Evolutionary conservation across 2,888 invertebrate genomes (phyloP), one percentile per base, ranked within the genome.

Genomic region (Caenorhabditis sulstoni): DNA sequence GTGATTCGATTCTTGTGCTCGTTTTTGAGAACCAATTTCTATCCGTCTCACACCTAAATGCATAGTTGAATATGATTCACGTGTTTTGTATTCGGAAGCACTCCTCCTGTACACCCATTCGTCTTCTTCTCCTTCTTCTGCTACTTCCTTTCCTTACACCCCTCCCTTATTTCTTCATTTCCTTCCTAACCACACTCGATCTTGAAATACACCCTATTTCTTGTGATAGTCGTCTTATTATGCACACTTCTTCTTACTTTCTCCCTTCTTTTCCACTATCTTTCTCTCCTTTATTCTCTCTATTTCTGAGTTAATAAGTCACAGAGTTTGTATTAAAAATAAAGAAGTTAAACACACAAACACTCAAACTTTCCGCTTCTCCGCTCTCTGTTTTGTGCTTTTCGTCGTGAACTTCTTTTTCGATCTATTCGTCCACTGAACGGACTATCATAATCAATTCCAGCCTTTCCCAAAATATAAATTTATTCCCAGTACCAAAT

Each of bases 171-270:
- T 49, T 50, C 61, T n/a, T 55, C 45, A 20, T 53, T 39, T 29
- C 29, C 44, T 75, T 68, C 45, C 64, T 68, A 68, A 68, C 57
- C 67, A 67, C 76, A 58, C 50, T 58, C 64, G 76, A 76, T 73
- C 73, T 73, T 73, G 73, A 73, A 73, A 73, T 73, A 73, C 73
- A 65, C 73, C 73, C 64, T 73, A 73, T 73, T 73, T 73, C 73
- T 65, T 73, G 73, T 73, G 73, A 73, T 73, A 73, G 73, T 73
- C 73, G 3, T 41, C 14, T 58, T 58, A 64, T 58, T 73, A 65
- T 73, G 73, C 73, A 73, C 73, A 64, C 67, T 62, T 67, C 76
- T 76, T 68, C 53, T 67, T 74, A 53, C 52, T n/a, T 52, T 49
- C 49, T 35, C 35, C 29, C 11, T 41, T 45, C 14, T 59, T 18